Conservation (phyloP, 2,888 invertebrate species). For the Hydroisotoma schaefferi region DNA sequence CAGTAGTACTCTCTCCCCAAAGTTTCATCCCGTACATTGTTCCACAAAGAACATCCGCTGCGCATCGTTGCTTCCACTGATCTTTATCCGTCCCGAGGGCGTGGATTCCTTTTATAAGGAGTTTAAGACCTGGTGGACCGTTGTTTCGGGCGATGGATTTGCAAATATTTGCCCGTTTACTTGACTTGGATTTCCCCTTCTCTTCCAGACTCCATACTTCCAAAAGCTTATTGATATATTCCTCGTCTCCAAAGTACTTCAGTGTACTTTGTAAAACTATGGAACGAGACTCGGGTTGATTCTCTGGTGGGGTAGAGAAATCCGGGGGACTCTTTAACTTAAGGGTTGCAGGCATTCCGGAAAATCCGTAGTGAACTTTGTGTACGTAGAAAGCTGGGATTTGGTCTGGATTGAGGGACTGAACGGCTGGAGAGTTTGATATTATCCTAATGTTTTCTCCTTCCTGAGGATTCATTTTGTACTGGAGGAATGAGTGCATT, state of each 20-base stretch:
- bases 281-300: conserved; percentile 50
- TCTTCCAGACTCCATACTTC: conserved; percentile 75
- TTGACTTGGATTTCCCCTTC: conserved; percentile 53
- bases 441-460: conserved; percentile 8
- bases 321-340: conserved; percentile 36
- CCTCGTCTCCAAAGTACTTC: conserved; percentile 64
- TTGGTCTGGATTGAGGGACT: conserved; percentile 19
- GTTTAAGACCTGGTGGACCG: conserved; percentile 38
- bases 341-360: conserved; percentile 33
- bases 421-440: conserved; percentile 15
- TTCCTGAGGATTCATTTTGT: conserved; percentile 26
- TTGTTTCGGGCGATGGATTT: conserved; percentile 42
- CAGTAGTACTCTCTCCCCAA: conserved; percentile 54
- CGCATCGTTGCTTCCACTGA: conserved; percentile 57
- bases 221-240: conserved; percentile 67
- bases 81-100: conserved; percentile 53
- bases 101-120: conserved; percentile 29
- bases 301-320: conserved; percentile 12
- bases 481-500: conserved; percentile 45
- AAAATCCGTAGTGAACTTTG: conserved; percentile 46
- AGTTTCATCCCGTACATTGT: conserved; percentile 57
- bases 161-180: conserved; percentile 34
- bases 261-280: conserved; percentile 52
- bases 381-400: conserved; percentile 27
- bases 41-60: conserved; percentile 57